Base-by-base conservation (phyloP, 2,797 vertebrate genomes). In the Synanceia verrucosa region DNA sequence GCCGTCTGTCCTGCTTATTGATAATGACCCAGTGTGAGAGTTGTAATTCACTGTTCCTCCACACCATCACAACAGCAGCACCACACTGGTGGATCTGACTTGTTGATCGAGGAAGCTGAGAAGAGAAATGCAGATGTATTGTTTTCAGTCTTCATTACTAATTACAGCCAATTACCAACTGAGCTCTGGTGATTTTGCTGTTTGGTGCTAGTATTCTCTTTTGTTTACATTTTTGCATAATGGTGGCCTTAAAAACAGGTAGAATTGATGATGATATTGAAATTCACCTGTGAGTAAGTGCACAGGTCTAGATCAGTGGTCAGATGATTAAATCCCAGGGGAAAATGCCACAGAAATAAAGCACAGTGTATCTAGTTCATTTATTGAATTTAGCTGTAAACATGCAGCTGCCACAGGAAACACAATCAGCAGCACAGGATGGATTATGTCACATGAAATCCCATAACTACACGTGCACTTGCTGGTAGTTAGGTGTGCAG, bases 401-500 rank as follows among this genome's bases (percentile, higher is more conserved):
- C 47, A 24, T 12, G 31, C 9, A 7, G 29, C 34, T 11, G 6
- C 12, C 0, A 9, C 34, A 1, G 6, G 36, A 47, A 26, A 28
- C 29, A 41, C 29, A 19, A 63, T n/a, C 19, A 24, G n/a, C 39
- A 41, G 36, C 16, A 18, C 63, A 53, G 53, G 55, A 52, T 48
- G 48, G 36, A 14, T 56, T 41, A 53, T 58, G 66, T 57, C 65
- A 71, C 73, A 57, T 72, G 37, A 79, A 64, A 56, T 70, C 21
- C 56, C 10, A 4, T 48, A 9, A 11, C 55, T 10, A 19, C 64
- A 65, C 34, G n/a, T 23, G 51, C 28, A 36, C n/a, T n/a, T n/a
- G n/a, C n/a, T n/a, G 67, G 64, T 65, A 59, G 81, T 73, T 70
- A 56, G 70, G 21, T 64, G 85, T 82, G 82, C 84, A 66, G 70